These are phyloP conservation scores for Bellardia pandia DNA, from an alignment of 2,888 invertebrate species.

Conservation along the genomic window DNA sequence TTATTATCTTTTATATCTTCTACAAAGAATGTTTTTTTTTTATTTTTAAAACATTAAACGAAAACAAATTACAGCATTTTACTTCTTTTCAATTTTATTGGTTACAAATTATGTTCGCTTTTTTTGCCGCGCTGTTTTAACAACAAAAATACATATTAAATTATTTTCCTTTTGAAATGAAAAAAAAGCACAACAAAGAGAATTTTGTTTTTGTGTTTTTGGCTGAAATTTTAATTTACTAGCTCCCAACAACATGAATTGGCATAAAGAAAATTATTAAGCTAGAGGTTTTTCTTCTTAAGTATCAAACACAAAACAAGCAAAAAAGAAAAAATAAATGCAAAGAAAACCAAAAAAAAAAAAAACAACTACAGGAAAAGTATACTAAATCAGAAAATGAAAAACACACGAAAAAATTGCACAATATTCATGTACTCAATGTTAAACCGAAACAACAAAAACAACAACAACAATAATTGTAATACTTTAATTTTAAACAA, in stretches of 20 bases:
- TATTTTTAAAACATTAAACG: no score
- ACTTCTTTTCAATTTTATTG: no score
- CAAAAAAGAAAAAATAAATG: constrained; percentile 7
- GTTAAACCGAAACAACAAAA: constrained; percentile 60
- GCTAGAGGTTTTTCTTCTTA: constrained; percentile 6
- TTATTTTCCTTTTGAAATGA: background rate
- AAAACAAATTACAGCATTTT: no score
- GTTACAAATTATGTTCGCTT: no score
- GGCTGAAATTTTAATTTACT: constrained; percentile 52
- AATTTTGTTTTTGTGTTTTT: constrained; percentile 34
- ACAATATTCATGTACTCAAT: constrained; percentile 73
- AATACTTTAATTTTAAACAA: constrained; percentile 66
- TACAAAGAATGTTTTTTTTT: no score
- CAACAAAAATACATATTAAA: background rate
- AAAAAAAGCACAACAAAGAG: background rate
- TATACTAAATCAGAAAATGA: constrained; percentile 67
- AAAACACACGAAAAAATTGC: constrained; percentile 56
- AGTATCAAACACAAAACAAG: background rate
- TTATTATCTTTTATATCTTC: no score
- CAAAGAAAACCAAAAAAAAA: constrained; percentile 25
- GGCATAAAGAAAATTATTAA: constrained; percentile 63
- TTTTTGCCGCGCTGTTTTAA: background rate
- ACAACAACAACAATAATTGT: constrained; percentile 58
- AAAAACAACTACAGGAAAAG: constrained; percentile 63
- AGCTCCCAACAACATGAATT: constrained; percentile 57